A percentile compares a stretch with the other conserved stretches of the same genome.
Evolutionary conservation across 2,113 vertebrate species (phyloP).

Genomic region (Marmota monax): DNA sequence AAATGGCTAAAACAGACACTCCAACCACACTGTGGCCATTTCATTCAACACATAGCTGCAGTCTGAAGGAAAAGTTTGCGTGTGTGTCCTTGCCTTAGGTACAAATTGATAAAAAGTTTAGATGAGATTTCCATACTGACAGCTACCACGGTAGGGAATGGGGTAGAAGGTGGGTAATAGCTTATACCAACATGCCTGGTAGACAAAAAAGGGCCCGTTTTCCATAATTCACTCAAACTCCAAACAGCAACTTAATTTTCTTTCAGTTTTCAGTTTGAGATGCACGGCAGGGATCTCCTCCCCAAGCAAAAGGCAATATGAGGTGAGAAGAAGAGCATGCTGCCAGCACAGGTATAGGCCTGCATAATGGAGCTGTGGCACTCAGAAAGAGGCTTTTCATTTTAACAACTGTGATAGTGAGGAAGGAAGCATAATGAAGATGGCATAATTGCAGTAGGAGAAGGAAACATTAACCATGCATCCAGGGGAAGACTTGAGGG

Average conservation of each 20-base stretch:
- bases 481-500: conserved; percentile 83
- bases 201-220: conserved; percentile 79
- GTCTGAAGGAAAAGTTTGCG: conserved; percentile 23
- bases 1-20: neutral
- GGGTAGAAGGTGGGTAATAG: conserved; percentile 77
- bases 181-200: conserved; percentile 74
- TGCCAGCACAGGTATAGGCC: conserved; percentile 96
- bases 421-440: conserved; percentile 91
- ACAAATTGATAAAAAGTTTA: conserved; percentile 72
- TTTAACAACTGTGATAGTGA: conserved; percentile 94
- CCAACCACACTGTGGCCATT: neutral
- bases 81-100: conserved; percentile 41
- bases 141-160: conserved; percentile 65
- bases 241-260: conserved; percentile 89
- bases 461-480: conserved; percentile 88
- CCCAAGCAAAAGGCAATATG: conserved; percentile 95
- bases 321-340: conserved; percentile 96
- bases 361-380: conserved; percentile 93
- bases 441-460: conserved; percentile 94
- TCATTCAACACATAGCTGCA: neutral
- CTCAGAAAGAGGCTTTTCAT: conserved; percentile 90
- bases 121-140: conserved; percentile 72
- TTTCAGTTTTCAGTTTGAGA: conserved; percentile 87
- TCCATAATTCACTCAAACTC: conserved; percentile 83
- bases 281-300: conserved; percentile 89